These are phyloP conservation scores for Aphidius gifuensis DNA, from an alignment of 1,140 invertebrate genomes.

Conservation along the genomic window DNA sequence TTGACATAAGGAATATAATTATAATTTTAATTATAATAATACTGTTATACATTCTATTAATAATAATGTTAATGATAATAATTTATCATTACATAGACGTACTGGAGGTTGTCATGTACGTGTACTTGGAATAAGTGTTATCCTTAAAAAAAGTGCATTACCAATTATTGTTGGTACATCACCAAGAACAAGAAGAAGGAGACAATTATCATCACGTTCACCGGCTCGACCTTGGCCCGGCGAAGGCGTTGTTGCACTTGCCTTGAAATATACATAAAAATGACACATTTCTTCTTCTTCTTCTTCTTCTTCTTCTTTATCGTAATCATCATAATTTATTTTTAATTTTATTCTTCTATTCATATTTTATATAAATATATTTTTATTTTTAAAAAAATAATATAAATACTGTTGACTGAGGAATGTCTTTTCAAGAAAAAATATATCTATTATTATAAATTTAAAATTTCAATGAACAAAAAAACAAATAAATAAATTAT, in stretches of 20 bases:
- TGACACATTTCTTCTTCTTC: neutral
- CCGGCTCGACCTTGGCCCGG: slow-evolving; percentile 9
- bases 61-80: neutral
- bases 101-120: neutral
- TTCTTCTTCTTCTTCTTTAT: neutral
- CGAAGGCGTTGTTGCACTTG: slow-evolving; percentile 10
- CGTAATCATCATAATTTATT: too few species aligned
- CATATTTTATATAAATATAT: too few species aligned
- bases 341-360: too few species aligned
- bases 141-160: neutral
- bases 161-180: slow-evolving; percentile 3
- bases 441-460: too few species aligned
- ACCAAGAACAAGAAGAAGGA: neutral
- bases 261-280: slow-evolving; percentile 11
- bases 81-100: neutral
- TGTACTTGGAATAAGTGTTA: slow-evolving; percentile 1
- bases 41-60: neutral
- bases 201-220: neutral
- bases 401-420: too few species aligned
- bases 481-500: too few species aligned
- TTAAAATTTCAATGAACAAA: too few species aligned
- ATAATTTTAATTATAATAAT: neutral
- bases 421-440: too few species aligned
- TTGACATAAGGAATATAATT: slow-evolving; percentile 20
- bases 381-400: too few species aligned